These are phyloP conservation scores for Lophius americanus DNA, from an alignment of 2,797 vertebrate genomes.

Conservation along the genomic window DNA sequence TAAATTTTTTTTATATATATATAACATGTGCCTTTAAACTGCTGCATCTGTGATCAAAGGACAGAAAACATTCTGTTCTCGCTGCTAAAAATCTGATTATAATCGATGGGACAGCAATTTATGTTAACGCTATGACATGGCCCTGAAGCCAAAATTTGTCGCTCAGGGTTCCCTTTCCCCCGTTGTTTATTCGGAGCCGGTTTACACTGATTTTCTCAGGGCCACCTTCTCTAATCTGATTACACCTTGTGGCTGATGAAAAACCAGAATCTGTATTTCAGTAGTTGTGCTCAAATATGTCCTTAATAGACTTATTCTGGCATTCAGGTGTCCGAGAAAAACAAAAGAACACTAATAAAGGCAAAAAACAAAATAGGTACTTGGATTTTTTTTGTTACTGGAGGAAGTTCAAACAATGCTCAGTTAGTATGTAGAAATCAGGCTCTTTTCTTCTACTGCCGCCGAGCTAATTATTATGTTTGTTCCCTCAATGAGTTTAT, in stretches of 20 bases:
- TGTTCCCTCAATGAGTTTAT: conserved; percentile 57
- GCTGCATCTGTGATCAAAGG: background rate
- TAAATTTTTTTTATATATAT: too few species aligned
- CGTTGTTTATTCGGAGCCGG: conserved; percentile 19
- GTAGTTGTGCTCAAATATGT: background rate
- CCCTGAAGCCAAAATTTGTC: conserved; percentile 13
- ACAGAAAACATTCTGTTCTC: background rate
- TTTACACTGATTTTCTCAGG: conserved; percentile 32
- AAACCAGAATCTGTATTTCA: conserved; percentile 28
- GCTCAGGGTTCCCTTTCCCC: conserved; percentile 5
- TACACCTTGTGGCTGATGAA: conserved; percentile 23
- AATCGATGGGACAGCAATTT: too few species aligned
- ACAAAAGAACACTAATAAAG: background rate
- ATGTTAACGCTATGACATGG: conserved; percentile 5
- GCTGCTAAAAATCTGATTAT: conserved; percentile 4
- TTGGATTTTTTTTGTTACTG: conserved; percentile 41
- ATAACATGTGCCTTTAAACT: too few species aligned
- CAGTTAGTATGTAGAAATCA: conserved; percentile 50
- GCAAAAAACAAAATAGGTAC: conserved; percentile 6
- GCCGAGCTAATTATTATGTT: conserved; percentile 71
- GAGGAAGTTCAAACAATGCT: conserved; percentile 35
- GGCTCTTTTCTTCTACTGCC: conserved; percentile 31
- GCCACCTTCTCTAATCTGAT: conserved; percentile 21
- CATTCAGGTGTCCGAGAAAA: conserved; percentile 4
- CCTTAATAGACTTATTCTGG: conserved; percentile 5